These are phyloP conservation scores for Drosophila miranda DNA, from an alignment of 1,140 invertebrate species.

Conservation along the genomic window DNA sequence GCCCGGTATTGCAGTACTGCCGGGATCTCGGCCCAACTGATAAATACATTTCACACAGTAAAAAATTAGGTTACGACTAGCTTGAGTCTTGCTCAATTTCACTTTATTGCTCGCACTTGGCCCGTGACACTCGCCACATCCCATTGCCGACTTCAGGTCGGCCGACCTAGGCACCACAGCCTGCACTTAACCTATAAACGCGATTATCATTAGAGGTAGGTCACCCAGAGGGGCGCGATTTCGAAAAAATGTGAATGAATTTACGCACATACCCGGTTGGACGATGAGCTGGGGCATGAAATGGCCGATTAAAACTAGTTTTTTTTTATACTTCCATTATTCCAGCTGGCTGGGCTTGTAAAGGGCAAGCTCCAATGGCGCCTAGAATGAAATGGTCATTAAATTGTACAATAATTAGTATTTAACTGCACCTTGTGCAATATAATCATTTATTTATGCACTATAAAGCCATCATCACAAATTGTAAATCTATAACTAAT, in stretches of 20 bases:
- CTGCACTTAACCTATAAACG: constrained; percentile 49
- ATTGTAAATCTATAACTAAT: constrained; percentile 14
- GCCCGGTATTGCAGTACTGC: constrained; percentile 84
- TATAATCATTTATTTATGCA: constrained; percentile 22
- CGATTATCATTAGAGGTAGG: constrained; percentile 25
- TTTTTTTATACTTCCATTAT: constrained; percentile 8
- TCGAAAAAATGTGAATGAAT: constrained; percentile 33
- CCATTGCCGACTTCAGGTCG: constrained; percentile 42
- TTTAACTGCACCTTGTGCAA: constrained; percentile 26
- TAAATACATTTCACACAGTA: constrained; percentile 19
- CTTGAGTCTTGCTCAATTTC: constrained; percentile 41
- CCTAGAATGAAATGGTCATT: constrained; percentile 16
- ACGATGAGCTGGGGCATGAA: constrained; percentile 55
- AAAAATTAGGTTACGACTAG: background rate
- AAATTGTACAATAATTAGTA: constrained; percentile 25
- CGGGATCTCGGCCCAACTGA: constrained; percentile 56
- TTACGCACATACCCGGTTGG: constrained; percentile 32
- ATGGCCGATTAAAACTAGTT: constrained; percentile 45
- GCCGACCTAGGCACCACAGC: background rate
- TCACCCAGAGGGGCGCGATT: constrained; percentile 20
- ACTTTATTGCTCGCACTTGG: constrained; percentile 29
- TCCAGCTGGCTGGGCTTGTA: constrained; percentile 22
- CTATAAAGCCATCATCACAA: constrained; percentile 35
- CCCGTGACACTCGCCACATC: constrained; percentile 3
- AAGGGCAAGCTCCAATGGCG: constrained; percentile 22